Base-by-base conservation (phyloP, 2,797 vertebrate genomes). In the Mico argentatus region DNA sequence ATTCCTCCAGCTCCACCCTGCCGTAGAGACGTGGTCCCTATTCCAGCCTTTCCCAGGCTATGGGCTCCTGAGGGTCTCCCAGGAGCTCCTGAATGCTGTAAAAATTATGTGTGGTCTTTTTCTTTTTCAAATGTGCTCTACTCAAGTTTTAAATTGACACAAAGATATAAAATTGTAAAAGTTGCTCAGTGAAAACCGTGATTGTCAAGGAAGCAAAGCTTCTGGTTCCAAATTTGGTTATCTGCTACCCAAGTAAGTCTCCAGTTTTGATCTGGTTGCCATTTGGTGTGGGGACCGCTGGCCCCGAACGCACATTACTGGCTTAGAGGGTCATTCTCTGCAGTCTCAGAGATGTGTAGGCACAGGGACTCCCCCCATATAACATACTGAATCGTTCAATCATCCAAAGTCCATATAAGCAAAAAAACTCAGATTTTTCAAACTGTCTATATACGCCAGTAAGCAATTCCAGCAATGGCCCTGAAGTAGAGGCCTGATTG, bases 51-150 rank as follows among this genome's bases (percentile, higher is more conserved):
- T 80, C 55, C 39, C 57, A n/a, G n/a, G 30, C 24, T 44, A 48
- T 0, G 41, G 24, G 5, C 39, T 41, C 36, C 24, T 6, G 36
- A 72, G 41, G 30, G 72, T 73, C 48, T 41, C 64, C 27, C 4
- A 33, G 48, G 17, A 88, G 41, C 6, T 76, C 24, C 33, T 4
- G 72, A 83, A 41, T 1, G 9, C 8, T 41, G 36, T 7, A 61
- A 61, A 80, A 72, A 44, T 30, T 30, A 17, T 0, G 0, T 33
- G 41, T 14, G 11, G 0, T 5, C 5, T 36, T n/a, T 48, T 27
- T 70, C 19, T 36, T 22, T 8, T 17, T 1, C 52, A 88, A 48
- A 20, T 52, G 33, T 20, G n/a, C 55, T 81, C 19, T 46, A 20
- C 4, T 36, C 52, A 22, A 70, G 46, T 59, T 20, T 26, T 57